Evolutionary conservation across 2,888 invertebrate species (phyloP).

Genomic region (Carabus problematicus): DNA sequence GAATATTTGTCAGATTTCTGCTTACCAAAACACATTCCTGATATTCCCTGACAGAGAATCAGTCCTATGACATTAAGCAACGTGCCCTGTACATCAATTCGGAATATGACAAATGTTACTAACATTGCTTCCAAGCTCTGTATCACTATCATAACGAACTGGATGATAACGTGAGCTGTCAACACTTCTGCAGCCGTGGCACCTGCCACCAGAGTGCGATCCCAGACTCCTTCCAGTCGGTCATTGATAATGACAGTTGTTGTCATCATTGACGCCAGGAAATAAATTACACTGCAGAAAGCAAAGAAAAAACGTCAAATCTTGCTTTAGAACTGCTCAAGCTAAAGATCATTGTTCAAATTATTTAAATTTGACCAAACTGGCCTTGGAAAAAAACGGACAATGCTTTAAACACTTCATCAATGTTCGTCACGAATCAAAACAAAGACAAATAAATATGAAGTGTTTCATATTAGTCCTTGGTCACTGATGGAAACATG

Average conservation of each 20-base stretch:
- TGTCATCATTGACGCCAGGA: constrained; percentile 84
- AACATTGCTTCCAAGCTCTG: constrained; percentile 71
- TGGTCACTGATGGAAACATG: too few species aligned
- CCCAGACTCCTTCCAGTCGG: constrained; percentile 84
- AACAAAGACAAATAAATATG: too few species aligned
- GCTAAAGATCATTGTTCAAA: too few species aligned
- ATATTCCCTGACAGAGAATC: constrained; percentile 75
- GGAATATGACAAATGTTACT: constrained; percentile 68
- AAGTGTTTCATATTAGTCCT: too few species aligned
- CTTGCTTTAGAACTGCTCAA: too few species aligned
- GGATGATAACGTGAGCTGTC: constrained; percentile 79
- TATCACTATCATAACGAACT: constrained; percentile 74
- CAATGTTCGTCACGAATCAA: too few species aligned
- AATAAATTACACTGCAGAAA: constrained; percentile 82
- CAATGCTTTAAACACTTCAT: too few species aligned
- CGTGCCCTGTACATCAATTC: constrained; percentile 69
- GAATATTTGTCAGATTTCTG: too few species aligned
- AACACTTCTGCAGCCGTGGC: constrained; percentile 82
- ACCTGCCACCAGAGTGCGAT: constrained; percentile 85
- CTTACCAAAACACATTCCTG: constrained; percentile 84
- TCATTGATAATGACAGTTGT: constrained; percentile 83
- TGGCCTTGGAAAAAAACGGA: too few species aligned
- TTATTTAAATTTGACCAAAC: too few species aligned
- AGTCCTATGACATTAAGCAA: constrained; percentile 67
- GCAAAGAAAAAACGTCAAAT: too few species aligned